Conservation (phyloP, 2,113 vertebrate genomes). For the Myodes glareolus region DNA sequence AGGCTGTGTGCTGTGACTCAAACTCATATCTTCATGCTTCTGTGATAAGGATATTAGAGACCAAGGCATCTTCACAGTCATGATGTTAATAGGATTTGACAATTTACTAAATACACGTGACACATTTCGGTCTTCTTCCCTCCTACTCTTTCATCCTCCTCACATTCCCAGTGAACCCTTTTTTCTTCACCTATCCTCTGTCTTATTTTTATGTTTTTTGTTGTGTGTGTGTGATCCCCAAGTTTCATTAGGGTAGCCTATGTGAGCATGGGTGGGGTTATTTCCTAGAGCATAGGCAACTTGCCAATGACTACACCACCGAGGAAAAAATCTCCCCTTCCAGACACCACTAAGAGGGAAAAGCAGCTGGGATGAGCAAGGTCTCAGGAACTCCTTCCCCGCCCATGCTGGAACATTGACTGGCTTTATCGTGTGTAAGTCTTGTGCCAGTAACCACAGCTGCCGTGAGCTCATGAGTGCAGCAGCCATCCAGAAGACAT, state of each 20-base stretch:
- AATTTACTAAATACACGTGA: too few relatives aligned
- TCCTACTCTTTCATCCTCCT: background rate
- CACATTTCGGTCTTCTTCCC: background rate
- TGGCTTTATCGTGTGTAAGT: background rate
- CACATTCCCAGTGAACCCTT: background rate
- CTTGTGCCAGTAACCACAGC: too few relatives aligned
- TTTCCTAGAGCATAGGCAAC: background rate
- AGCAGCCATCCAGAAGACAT: background rate
- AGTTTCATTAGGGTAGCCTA: background rate
- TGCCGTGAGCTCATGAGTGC: too few relatives aligned
- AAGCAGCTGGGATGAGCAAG: background rate
- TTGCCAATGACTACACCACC: background rate
- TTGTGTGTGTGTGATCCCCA: background rate
- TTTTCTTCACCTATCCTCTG: background rate
- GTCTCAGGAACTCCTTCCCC: background rate
- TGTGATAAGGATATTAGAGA: background rate
- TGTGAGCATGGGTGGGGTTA: background rate
- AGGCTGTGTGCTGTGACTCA: background rate
- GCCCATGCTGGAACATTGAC: background rate
- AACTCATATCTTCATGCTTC: background rate
- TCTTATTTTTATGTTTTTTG: background rate
- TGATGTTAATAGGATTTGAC: background rate
- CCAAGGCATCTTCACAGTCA: background rate
- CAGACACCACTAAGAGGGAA: background rate
- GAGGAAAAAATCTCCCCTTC: background rate